These are phyloP conservation scores for Chesias legatella DNA, from an alignment of 2,888 invertebrate species.

Conservation along the genomic window DNA sequence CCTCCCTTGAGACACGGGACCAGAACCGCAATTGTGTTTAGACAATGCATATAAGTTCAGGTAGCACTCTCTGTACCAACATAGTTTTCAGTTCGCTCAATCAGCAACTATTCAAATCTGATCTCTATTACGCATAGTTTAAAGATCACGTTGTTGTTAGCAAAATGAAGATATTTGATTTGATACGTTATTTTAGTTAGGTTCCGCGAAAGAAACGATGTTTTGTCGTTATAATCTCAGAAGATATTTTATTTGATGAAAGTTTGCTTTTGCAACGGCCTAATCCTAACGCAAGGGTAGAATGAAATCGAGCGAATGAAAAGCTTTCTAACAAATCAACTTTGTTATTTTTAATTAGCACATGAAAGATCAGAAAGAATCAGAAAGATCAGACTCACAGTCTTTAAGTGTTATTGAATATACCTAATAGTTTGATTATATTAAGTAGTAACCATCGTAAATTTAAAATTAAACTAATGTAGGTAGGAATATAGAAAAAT, in stretches of 20 bases:
- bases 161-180: conserved; percentile 15
- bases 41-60: conserved; percentile 64
- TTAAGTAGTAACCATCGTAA: too few species aligned
- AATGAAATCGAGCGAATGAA: conserved; percentile 14
- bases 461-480: too few species aligned
- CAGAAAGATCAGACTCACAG: too few species aligned
- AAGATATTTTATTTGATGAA: conserved; percentile 39
- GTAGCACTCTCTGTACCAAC: conserved; percentile 57
- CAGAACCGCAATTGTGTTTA: conserved; percentile 58
- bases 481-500: too few species aligned
- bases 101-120: conserved; percentile 23
- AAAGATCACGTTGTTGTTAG: conserved; percentile 9
- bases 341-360: conserved; percentile 7
- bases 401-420: too few species aligned
- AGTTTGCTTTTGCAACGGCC: conserved; percentile 42
- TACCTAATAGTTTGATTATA: too few species aligned
- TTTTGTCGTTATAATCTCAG: conserved; percentile 37
- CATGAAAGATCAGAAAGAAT: too few species aligned
- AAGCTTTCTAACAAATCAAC: conserved; percentile 1
- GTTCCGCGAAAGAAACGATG: conserved; percentile 46
- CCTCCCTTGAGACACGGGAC: conserved; percentile 50
- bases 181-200: conserved; percentile 25
- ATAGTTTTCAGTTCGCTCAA: conserved; percentile 28
- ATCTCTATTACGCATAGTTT: conserved; percentile 16
- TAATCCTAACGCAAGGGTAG: conserved; percentile 42